phyloP scores from a whole-genome alignment of 2,888 invertebrate genomes.

The Meliscaeva auricollis region DNA sequence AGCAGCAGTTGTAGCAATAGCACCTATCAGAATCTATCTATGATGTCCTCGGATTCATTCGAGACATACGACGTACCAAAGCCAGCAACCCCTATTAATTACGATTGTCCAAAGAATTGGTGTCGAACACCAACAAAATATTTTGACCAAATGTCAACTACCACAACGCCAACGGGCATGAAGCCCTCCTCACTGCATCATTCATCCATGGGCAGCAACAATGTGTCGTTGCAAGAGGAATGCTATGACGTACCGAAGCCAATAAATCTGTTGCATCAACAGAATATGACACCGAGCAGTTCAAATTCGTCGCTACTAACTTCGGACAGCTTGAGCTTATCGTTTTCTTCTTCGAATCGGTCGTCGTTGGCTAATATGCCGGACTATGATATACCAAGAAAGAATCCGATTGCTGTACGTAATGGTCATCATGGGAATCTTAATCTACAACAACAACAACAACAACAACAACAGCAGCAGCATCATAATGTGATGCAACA shows the following conservation, averaged over 20 bases:
- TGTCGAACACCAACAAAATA: conserved; percentile 80
- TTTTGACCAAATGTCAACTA: conserved; percentile 82
- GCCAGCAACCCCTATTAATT: conserved; percentile 86
- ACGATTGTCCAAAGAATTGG: conserved; percentile 86
- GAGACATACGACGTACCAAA: conserved; percentile 87
- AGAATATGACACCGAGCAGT: conserved; percentile 88
- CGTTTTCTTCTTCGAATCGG: conserved; percentile 85
- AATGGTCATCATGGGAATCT: conserved; percentile 76
- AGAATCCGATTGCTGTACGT: conserved; percentile 83
- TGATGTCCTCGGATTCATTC: conserved; percentile 80
- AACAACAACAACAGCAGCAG: conserved; percentile 76
- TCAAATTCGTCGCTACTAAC: conserved; percentile 88
- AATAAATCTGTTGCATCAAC: conserved; percentile 83
- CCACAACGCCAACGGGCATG: conserved; percentile 83
- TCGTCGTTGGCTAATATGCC: conserved; percentile 86
- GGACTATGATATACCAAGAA: conserved; percentile 89
- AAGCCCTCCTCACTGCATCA: conserved; percentile 76
- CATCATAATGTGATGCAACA: conserved; percentile 65
- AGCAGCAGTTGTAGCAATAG: conserved; percentile 72
- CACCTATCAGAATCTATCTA: conserved; percentile 81
- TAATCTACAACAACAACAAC: conserved; percentile 72
- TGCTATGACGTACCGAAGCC: conserved; percentile 89
- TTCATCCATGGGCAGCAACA: conserved; percentile 63
- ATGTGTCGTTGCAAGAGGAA: conserved; percentile 83
- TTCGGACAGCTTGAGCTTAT: conserved; percentile 86